Base-by-base conservation (phyloP, 2,797 vertebrate species). In the Bovichtus variegatus region DNA sequence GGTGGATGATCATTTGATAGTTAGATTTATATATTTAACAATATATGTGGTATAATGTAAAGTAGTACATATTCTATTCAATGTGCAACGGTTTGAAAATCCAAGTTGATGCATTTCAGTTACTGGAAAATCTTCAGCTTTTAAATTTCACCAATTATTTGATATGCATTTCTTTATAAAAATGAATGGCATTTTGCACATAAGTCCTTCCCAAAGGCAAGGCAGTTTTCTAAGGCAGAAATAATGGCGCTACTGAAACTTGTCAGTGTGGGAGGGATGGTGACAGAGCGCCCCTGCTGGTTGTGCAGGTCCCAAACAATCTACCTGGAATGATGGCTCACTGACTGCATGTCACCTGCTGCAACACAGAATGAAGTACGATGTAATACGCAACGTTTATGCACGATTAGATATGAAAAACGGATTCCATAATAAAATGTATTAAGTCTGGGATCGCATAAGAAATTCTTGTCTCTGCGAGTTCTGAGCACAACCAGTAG, bases 41-140 rank as follows among this genome's bases (percentile, higher is more conserved):
- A 67, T 60, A 57, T 51, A 44, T 65, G 49, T 54, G 21, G 41
- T 27, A 68, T 61, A 58, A 80, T 59, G 44, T 50, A 34, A 41
- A 80, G 36, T 41, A n/a, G n/a, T n/a, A 68, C 1, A 67, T 70
- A n/a, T 60, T 71, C 9, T 36, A 34, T 47, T 74, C 10, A 59
- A 34, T 49, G 50, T 40, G 54, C n/a, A 53, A 18, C n/a, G 23
- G 5, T 47, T 58, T 49, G 54, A 25, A 59, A 69, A 65, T 61
- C 29, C 16, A 38, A 23, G 43, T 21, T 21, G 25, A 49, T 15
- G 18, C 43, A 13, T 46, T 55, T 57, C 8, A 34, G 10, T 27
- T 9, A 50, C 2, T 13, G 11, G 13, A 43, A 43, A 2, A 31
- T 58, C 12, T 31, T 64, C 1, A 36, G 12, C 16, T 27, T 21